Base-by-base conservation (phyloP, 2,888 invertebrate species). In the Gibbula magus region DNA sequence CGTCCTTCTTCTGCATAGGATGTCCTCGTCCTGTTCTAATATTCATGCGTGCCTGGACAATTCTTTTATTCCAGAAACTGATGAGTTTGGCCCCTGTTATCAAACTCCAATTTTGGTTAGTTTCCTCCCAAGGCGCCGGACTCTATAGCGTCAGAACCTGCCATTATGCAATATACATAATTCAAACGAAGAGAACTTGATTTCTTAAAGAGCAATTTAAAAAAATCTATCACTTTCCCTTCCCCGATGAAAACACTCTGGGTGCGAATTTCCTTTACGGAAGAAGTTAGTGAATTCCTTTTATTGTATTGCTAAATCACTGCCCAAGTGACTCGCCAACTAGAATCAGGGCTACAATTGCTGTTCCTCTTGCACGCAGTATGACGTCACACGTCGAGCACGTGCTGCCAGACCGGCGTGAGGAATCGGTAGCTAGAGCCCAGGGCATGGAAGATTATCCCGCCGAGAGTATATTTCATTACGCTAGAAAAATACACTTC, bases 401-500 rank as follows among this genome's bases (percentile, higher is more conserved):
- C 70, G 70, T 70, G 70, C 70, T 39, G 32, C 35, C 32, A 18
- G 70, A 70, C 18, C 45, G 35, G 20, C 35, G 20, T 56, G 5
- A 32, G 39, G 39, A 32, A 70, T 70, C 39, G 70, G 13, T 10
- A 54, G 66, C 45, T 77, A 39, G 51, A 61, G 45, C 51, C 77
- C 61, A 51, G 18, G 66, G 77, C 51, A 66, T 51, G n/a, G 39
- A 29, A 77, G 61, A 77, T 77, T 77, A 77, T 77, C 77, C 20
- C 56, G 29, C 25, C 39, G 61, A 73, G 73, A 56, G 78, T 80
- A 82, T 61, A 82, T 82, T 82, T 82, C 82, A 82, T 82, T 82
- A 82, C 79, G 79, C 80, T 79, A 79, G 80, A 70, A 82, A 82
- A 82, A 82, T 82, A 82, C 79, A 77, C 82, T 82, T 82, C 80